Percentiles rank a stretch among this genome's conserved stretches.
These are phyloP conservation scores for Craterocephalus amniculus DNA, from an alignment of 2,797 vertebrate genomes.

Conservation along the genomic window DNA sequence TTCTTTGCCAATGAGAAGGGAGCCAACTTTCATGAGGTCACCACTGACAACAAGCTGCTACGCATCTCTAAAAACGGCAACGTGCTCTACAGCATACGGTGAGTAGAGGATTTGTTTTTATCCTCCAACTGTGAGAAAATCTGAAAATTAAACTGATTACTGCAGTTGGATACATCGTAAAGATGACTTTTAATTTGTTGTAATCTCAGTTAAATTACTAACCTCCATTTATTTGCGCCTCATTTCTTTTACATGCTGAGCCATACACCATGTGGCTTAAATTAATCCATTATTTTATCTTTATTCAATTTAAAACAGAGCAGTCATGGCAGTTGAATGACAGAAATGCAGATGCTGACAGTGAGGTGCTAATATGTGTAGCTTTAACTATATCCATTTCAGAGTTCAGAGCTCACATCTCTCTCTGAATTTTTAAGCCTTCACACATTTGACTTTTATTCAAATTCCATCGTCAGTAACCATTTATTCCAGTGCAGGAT, in stretches of 20 bases:
- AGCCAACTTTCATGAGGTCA: conserved; percentile 98
- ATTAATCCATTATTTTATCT: no score
- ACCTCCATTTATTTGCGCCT: not conserved
- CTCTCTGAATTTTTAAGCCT: no score
- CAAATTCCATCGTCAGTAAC: no score
- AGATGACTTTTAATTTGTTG: not conserved
- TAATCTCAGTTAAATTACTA: not conserved
- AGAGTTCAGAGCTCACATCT: no score
- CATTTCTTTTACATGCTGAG: not conserved
- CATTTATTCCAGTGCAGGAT: no score
- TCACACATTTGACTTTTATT: no score
- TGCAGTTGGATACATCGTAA: not conserved
- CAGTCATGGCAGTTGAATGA: no score
- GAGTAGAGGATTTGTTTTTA: conserved; percentile 6
- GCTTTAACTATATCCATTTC: no score
- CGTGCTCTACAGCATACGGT: conserved; percentile 98
- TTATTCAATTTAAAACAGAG: not conserved
- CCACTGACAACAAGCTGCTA: conserved; percentile 97
- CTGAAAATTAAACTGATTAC: not conserved
- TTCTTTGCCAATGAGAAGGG: conserved; percentile 99
- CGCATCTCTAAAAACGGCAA: conserved; percentile 96
- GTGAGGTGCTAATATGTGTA: no score
- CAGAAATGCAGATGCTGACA: no score
- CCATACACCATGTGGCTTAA: not conserved
- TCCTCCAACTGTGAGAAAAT: not conserved